Percentiles rank a stretch among this genome's conserved stretches.
These are phyloP conservation scores for Trimorus sp. DNA, from an alignment of 2,888 invertebrate genomes.

Conservation along the genomic window DNA sequence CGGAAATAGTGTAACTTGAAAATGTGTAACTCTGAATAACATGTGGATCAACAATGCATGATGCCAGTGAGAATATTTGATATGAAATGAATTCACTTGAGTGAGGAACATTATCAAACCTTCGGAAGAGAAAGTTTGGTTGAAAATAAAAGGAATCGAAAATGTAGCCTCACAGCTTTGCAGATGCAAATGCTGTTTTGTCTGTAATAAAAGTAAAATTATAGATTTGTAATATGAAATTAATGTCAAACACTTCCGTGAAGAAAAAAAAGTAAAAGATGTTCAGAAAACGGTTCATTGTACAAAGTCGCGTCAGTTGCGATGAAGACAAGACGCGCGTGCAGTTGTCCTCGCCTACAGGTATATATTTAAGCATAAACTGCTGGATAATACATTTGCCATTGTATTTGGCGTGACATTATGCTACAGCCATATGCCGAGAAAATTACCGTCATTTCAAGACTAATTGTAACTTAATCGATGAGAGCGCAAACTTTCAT, in stretches of 20 bases:
- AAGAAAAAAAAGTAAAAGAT: conserved; percentile 67
- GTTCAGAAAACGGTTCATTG: conserved; percentile 72
- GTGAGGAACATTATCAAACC: conserved; percentile 63
- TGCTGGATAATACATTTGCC: conserved; percentile 71
- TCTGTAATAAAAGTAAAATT: conserved; percentile 76
- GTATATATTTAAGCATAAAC: conserved; percentile 74
- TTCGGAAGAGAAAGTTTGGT: conserved; percentile 71
- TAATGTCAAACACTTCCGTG: conserved; percentile 71
- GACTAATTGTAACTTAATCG: conserved; percentile 76
- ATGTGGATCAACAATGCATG: conserved; percentile 61
- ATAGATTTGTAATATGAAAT: conserved; percentile 76
- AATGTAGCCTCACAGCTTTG: conserved; percentile 66
- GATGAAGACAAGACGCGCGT: conserved; percentile 75
- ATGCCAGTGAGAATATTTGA: conserved; percentile 58
- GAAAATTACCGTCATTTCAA: conserved; percentile 76
- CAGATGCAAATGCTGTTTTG: conserved; percentile 75
- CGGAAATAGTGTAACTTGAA: conserved; percentile 61
- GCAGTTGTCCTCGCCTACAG: conserved; percentile 73
- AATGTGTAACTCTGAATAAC: conserved; percentile 56
- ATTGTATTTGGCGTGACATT: conserved; percentile 74
- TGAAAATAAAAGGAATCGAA: conserved; percentile 66
- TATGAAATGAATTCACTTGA: conserved; percentile 55
- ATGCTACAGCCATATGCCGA: conserved; percentile 77
- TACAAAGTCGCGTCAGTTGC: conserved; percentile 79
- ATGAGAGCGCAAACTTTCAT: conserved; percentile 74